These are phyloP conservation scores for Heliconius ismenius DNA, from an alignment of 2,888 invertebrate genomes.

Conservation along the genomic window DNA sequence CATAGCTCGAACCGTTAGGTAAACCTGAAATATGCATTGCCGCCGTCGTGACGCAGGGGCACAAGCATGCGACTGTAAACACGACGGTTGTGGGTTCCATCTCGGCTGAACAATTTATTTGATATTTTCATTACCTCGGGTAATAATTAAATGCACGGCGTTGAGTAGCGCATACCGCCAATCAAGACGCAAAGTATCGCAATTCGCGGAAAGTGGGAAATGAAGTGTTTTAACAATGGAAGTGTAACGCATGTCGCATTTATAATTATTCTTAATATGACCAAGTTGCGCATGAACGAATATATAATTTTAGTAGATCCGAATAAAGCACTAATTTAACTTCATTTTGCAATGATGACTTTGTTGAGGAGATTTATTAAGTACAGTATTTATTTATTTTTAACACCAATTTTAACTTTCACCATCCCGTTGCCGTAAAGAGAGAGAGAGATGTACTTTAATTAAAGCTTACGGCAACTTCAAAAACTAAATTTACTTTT, in stretches of 20 bases:
- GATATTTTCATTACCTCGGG: not conserved
- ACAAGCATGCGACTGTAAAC: not conserved
- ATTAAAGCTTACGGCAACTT: too few relatives aligned
- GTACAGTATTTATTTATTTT: not conserved
- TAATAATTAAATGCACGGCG: not conserved
- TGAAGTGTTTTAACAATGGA: not conserved
- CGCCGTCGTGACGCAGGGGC: not conserved
- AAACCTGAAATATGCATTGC: not conserved
- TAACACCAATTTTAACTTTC: not conserved
- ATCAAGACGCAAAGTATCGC: too few relatives aligned
- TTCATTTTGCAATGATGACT: not conserved
- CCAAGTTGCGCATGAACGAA: too few relatives aligned
- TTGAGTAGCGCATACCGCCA: not conserved
- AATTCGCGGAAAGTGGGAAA: not conserved
- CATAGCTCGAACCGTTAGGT: not conserved
- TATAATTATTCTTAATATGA: not conserved
- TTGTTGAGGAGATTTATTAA: not conserved
- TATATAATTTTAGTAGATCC: too few relatives aligned
- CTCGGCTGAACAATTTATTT: not conserved
- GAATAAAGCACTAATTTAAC: not conserved
- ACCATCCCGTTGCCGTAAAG: not conserved
- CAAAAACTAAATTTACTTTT: too few relatives aligned
- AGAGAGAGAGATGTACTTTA: too few relatives aligned
- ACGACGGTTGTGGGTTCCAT: not conserved
- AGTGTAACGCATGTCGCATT: not conserved